Percentiles rank a stretch among this genome's conserved stretches.
Conservation (phyloP, 2,113 vertebrate species). For the Neomonachus schauinslandi region DNA sequence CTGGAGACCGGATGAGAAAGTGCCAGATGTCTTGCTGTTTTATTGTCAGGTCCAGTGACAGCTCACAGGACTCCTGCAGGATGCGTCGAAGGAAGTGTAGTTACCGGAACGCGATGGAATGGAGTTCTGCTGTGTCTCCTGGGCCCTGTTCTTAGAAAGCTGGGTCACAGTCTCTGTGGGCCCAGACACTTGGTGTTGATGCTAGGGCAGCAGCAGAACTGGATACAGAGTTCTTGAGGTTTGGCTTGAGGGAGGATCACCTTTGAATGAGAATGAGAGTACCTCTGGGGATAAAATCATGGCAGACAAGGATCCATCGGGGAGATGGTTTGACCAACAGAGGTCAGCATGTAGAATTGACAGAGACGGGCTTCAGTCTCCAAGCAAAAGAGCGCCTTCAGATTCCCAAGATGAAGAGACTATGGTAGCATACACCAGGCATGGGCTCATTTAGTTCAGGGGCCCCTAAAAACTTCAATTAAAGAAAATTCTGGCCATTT, state of each 20-base stretch:
- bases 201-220: neutral
- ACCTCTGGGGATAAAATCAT: neutral
- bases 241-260: neutral
- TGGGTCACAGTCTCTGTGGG: no score
- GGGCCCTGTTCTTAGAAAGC: neutral
- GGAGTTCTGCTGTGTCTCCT: accelerated
- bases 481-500: neutral
- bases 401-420: neutral
- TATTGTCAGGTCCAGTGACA: accelerated
- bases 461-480: neutral
- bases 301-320: accelerated
- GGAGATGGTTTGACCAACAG: neutral
- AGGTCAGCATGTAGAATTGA: no score
- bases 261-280: neutral
- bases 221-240: neutral
- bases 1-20: neutral
- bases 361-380: neutral
- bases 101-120: accelerated
- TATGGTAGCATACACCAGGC: neutral
- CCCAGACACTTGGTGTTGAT: no score
- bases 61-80: neutral
- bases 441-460: neutral
- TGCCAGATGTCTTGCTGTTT: neutral
- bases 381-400: neutral
- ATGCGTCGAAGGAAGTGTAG: neutral